Percentiles rank a stretch among this genome's conserved stretches.
Conservation (phyloP, 2,888 invertebrate species). For the Catocala nupta region DNA sequence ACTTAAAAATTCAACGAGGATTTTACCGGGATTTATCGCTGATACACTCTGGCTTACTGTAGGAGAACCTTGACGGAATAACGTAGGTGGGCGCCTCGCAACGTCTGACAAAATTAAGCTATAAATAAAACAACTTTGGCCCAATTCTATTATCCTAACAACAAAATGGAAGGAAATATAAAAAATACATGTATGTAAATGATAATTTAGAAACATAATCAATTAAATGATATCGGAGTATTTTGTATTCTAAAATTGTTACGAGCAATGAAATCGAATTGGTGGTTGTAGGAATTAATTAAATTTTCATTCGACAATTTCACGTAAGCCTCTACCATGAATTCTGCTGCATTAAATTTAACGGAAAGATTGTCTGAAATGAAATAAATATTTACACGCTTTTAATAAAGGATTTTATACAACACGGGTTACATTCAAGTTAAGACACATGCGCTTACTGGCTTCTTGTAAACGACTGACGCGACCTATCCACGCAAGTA, state of each 20-base stretch:
- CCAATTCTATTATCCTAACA: conserved; percentile 19
- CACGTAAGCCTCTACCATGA: conserved; percentile 16
- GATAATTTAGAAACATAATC: conserved; percentile 36
- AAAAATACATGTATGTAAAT: not conserved
- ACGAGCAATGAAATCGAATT: conserved; percentile 37
- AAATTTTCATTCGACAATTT: conserved; percentile 44
- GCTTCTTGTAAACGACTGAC: too few relatives aligned
- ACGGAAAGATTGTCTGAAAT: not conserved
- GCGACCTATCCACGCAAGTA: too few relatives aligned
- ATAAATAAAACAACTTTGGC: conserved; percentile 7
- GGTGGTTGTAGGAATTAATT: conserved; percentile 42
- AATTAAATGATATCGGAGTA: conserved; percentile 44
- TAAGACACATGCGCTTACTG: too few relatives aligned
- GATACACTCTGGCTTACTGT: conserved; percentile 15
- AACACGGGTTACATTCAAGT: too few relatives aligned
- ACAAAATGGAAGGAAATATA: not conserved
- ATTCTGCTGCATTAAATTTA: not conserved
- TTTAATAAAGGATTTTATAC: too few relatives aligned
- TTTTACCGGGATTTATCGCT: conserved; percentile 18
- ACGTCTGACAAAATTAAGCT: conserved; percentile 1
- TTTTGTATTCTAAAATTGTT: conserved; percentile 42
- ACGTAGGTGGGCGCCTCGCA: conserved; percentile 2
- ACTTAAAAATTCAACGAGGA: conserved; percentile 22
- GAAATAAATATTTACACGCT: not conserved
- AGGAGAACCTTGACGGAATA: conserved; percentile 8